These are phyloP conservation scores for Drosophila pachea DNA, from an alignment of 1,140 invertebrate genomes.

Conservation along the genomic window DNA sequence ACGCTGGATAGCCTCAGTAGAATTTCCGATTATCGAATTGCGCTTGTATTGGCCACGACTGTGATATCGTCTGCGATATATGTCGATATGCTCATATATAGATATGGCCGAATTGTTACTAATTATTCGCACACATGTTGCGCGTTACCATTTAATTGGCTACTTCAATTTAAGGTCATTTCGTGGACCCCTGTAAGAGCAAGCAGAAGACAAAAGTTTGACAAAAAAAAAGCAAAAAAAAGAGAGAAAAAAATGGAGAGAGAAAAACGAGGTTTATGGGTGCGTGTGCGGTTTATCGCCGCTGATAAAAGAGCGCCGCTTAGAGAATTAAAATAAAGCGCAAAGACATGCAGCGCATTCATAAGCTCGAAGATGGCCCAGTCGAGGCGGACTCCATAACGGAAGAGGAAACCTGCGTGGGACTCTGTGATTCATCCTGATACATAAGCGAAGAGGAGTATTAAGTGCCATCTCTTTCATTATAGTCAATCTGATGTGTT, in stretches of 20 bases:
- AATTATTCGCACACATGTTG: constrained; percentile 49
- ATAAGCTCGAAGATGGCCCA: constrained; percentile 25
- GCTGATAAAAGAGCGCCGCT: constrained; percentile 59
- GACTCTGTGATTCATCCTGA: constrained; percentile 40
- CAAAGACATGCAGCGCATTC: constrained; percentile 57
- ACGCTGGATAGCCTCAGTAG: constrained; percentile 9
- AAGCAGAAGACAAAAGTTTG: too few relatives aligned
- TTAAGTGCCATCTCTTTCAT: constrained; percentile 1
- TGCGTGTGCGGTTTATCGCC: constrained; percentile 69
- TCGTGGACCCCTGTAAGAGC: constrained; percentile 27
- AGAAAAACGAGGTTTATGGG: constrained; percentile 65
- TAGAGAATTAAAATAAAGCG: constrained; percentile 50
- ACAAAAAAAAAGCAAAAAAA: too few relatives aligned
- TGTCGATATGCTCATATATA: too few relatives aligned
- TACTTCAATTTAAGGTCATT: constrained; percentile 68
- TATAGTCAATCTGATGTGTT: constrained; percentile 5
- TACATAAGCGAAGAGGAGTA: not conserved
- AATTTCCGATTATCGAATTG: constrained; percentile 44
- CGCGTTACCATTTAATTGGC: constrained; percentile 57
- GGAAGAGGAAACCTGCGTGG: constrained; percentile 36
- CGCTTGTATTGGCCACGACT: not conserved
- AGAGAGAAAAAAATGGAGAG: too few relatives aligned
- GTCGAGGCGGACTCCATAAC: constrained; percentile 3
- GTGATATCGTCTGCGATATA: too few relatives aligned
- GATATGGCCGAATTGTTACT: too few relatives aligned